These are phyloP conservation scores for Microtus oregoni DNA, from an alignment of 2,113 vertebrate species.

Conservation along the genomic window DNA sequence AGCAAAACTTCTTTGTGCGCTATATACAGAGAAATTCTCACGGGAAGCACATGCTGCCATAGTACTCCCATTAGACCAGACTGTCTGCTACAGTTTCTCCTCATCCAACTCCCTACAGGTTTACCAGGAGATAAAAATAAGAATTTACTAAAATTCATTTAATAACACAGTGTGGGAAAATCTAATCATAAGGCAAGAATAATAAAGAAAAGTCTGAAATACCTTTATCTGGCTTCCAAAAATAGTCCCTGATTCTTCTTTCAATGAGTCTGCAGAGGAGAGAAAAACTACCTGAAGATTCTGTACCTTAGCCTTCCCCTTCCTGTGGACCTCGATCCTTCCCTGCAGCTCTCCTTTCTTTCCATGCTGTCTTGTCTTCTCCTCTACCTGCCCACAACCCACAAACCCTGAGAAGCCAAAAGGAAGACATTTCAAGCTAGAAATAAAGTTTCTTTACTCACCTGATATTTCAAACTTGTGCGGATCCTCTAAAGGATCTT, in stretches of 20 bases:
- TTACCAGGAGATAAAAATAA: constrained; percentile 51
- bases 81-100: constrained; percentile 53
- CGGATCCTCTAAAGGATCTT: constrained; percentile 89
- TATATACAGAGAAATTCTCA: constrained; percentile 29
- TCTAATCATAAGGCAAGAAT: constrained; percentile 72
- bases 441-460: constrained; percentile 84
- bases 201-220: constrained; percentile 86
- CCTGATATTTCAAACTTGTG: constrained; percentile 91
- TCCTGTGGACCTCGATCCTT: constrained; percentile 77
- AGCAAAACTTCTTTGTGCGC: constrained; percentile 2
- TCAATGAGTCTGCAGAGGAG: constrained; percentile 90
- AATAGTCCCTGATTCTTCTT: constrained; percentile 94
- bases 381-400: constrained; percentile 85
- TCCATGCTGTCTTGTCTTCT: constrained; percentile 81
- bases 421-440: constrained; percentile 82
- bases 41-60: constrained; percentile 11
- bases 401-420: constrained; percentile 81
- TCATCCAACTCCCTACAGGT: constrained; percentile 60
- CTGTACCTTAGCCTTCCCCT: constrained; percentile 67
- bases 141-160: constrained; percentile 63
- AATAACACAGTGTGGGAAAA: constrained; percentile 65
- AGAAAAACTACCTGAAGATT: constrained; percentile 82
- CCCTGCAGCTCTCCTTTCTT: constrained; percentile 82
- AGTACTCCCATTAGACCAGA: constrained; percentile 5
- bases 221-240: constrained; percentile 96